A percentile compares a stretch with the other conserved stretches of the same genome.
Conservation (phyloP, 2,888 invertebrate genomes). For the Mythimna loreyi region DNA sequence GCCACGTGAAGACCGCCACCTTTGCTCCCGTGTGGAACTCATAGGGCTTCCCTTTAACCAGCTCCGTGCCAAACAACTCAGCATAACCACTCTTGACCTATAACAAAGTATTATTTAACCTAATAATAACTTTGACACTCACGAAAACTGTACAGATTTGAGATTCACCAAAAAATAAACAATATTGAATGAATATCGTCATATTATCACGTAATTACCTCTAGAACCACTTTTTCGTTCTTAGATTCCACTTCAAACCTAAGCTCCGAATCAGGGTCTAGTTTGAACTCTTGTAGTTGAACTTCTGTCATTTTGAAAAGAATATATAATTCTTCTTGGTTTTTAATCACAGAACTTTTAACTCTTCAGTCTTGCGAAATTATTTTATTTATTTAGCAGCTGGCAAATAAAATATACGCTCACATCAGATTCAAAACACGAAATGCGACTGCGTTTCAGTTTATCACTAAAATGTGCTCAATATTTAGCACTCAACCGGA, state of each 20-base stretch:
- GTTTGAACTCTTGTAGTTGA: constrained; percentile 93
- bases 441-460: constrained; percentile 18
- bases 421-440: too few relatives aligned
- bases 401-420: constrained; percentile 3
- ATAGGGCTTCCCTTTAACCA: constrained; percentile 98
- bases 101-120: constrained; percentile 59
- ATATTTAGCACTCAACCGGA: neutral
- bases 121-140: neutral
- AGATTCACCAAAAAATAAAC: neutral
- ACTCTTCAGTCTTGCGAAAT: neutral
- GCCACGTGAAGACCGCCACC: constrained; percentile 99
- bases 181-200: neutral
- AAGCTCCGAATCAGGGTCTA: constrained; percentile 97
- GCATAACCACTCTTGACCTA: constrained; percentile 97
- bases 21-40: constrained; percentile 97
- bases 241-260: constrained; percentile 98
- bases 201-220: constrained; percentile 86
- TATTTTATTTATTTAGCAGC: constrained; percentile 13
- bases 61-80: constrained; percentile 99
- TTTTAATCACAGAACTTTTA: constrained; percentile 3
- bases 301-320: constrained; percentile 84
- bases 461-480: too few relatives aligned
- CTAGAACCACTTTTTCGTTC: constrained; percentile 95
- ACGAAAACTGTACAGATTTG: neutral
- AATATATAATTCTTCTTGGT: neutral